Evolutionary conservation across 1,140 invertebrate species (phyloP).

Genomic region (Lordiphosa stackelbergi): DNA sequence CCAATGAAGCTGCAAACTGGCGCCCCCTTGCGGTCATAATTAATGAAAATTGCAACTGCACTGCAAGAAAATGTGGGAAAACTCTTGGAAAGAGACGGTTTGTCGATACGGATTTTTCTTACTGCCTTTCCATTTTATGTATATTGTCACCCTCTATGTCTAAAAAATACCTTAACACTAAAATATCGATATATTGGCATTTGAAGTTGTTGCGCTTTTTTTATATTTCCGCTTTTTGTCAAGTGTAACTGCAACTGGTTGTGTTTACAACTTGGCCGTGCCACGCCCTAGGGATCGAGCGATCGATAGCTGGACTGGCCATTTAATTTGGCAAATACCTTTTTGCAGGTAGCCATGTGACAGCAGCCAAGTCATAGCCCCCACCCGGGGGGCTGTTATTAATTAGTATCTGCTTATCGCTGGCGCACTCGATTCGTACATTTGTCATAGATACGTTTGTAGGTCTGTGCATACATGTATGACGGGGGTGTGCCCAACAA

Average conservation of each 20-base stretch:
- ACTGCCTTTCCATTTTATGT: too few species aligned
- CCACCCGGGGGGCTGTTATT: constrained; percentile 48
- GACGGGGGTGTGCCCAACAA: constrained; percentile 42
- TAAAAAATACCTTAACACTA: too few species aligned
- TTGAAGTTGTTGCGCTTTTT: too few species aligned
- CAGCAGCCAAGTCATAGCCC: constrained; percentile 31
- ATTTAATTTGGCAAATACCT: constrained; percentile 50
- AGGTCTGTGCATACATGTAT: constrained; percentile 26
- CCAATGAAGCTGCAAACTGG: constrained; percentile 57
- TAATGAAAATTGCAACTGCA: constrained; percentile 60
- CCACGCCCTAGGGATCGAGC: constrained; percentile 11
- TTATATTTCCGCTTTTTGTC: too few species aligned
- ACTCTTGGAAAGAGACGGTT: too few species aligned
- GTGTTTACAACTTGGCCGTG: neutral
- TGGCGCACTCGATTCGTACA: constrained; percentile 52
- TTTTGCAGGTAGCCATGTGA: constrained; percentile 43
- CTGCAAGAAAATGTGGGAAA: constrained; percentile 27
- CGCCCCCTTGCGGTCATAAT: constrained; percentile 58
- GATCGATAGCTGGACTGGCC: constrained; percentile 33
- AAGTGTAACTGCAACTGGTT: constrained; percentile 28
- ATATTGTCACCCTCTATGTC: too few species aligned
- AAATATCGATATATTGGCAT: too few species aligned
- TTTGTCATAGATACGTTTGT: constrained; percentile 60
- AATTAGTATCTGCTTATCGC: constrained; percentile 72
- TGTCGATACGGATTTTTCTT: too few species aligned